phyloP scores from a whole-genome alignment of 1,140 invertebrate genomes.

The Drosophila pseudoananassae region DNA sequence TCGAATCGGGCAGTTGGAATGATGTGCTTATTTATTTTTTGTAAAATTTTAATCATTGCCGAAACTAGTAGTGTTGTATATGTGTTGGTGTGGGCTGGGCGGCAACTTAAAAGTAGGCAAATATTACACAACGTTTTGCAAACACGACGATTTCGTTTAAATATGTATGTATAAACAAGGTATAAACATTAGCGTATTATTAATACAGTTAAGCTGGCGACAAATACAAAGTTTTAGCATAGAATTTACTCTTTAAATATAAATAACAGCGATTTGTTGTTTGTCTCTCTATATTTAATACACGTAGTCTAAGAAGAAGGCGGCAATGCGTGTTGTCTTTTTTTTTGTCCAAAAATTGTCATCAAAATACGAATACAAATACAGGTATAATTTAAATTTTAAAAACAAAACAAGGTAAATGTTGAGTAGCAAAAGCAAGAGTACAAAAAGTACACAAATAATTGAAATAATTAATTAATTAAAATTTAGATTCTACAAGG shows the following conservation, averaged over 20 bases:
- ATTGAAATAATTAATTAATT: constrained; percentile 21
- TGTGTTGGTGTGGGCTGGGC: constrained; percentile 36
- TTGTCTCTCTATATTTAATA: constrained; percentile 54
- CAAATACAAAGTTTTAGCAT: constrained; percentile 64
- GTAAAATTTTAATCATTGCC: constrained; percentile 16
- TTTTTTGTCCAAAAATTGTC: constrained; percentile 39
- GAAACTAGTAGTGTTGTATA: constrained; percentile 26
- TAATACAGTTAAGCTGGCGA: constrained; percentile 79
- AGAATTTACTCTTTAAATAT: constrained; percentile 69
- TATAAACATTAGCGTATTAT: constrained; percentile 78
- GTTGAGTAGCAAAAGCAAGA: constrained; percentile 56
- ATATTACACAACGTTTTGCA: constrained; percentile 81
- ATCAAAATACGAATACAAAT: constrained; percentile 23
- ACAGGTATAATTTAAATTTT: constrained; percentile 39
- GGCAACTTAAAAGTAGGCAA: constrained; percentile 80
- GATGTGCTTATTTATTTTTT: constrained; percentile 47
- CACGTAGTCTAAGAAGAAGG: constrained; percentile 66
- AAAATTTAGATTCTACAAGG: constrained; percentile 39
- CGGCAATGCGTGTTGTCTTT: constrained; percentile 53
- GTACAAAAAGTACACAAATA: constrained; percentile 24
- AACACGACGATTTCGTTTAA: constrained; percentile 68
- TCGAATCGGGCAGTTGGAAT: constrained; percentile 53
- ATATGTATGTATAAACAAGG: constrained; percentile 72
- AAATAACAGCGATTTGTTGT: constrained; percentile 58
- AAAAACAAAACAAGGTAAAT: constrained; percentile 49